Evolutionary conservation across 2,888 invertebrate genomes (phyloP).

Genomic region (Oligia latruncula): DNA sequence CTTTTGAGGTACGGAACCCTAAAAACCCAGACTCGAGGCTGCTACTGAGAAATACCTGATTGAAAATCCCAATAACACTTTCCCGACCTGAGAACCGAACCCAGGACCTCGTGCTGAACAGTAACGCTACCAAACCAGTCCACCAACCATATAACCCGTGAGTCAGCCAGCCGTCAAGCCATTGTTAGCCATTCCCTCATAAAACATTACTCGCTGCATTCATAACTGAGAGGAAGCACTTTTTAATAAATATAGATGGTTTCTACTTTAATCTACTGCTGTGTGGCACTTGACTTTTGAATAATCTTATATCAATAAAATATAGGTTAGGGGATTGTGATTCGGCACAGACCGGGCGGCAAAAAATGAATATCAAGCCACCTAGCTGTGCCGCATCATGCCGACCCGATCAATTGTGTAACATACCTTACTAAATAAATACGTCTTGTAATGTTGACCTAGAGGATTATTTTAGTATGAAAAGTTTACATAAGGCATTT

Average conservation of each 20-base stretch:
- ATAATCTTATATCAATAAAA: not conserved
- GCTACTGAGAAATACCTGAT: too few relatives aligned
- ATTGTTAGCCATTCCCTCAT: conserved; percentile 64
- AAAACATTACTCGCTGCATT: conserved; percentile 65
- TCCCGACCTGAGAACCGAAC: too few relatives aligned
- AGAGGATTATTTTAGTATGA: too few relatives aligned
- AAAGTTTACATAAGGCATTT: too few relatives aligned
- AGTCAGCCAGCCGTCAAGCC: conserved; percentile 37
- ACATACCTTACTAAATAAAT: not conserved
- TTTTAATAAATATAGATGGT: conserved; percentile 61
- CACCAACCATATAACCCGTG: not conserved
- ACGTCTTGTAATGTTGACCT: not conserved
- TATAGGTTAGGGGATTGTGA: not conserved
- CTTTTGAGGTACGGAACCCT: too few relatives aligned
- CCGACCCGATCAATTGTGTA: not conserved
- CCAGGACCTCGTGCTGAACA: too few relatives aligned
- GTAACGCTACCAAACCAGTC: not conserved
- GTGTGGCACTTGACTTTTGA: conserved; percentile 5
- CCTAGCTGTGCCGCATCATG: not conserved
- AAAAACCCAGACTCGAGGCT: too few relatives aligned
- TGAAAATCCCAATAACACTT: too few relatives aligned
- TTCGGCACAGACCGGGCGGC: not conserved
- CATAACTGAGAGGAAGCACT: conserved; percentile 61
- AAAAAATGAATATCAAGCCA: not conserved
- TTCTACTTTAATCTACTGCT: conserved; percentile 18